Conservation (phyloP, 37 sponge, comb jelly and placozoan species). For the Cliona cf. orientalis region DNA sequence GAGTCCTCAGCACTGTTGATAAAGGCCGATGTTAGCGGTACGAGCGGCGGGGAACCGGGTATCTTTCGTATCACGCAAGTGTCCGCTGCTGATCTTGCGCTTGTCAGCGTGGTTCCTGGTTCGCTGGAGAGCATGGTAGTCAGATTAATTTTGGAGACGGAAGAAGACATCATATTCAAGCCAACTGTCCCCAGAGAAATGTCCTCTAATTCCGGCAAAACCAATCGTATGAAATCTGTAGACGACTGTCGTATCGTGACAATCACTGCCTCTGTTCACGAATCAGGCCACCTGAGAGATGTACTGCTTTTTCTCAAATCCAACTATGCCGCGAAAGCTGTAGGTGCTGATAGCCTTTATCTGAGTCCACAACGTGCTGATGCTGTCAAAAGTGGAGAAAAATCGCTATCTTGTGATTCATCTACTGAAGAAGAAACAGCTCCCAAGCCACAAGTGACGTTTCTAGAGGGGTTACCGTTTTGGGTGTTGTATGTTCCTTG, state of each 20-base stretch:
- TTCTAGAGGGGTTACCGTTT: conserved; percentile 66
- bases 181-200: neutral
- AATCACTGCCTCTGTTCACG: conserved; percentile 51
- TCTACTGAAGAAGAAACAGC: neutral
- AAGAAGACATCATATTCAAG: neutral
- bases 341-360: neutral
- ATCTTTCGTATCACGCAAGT: conserved; percentile 32
- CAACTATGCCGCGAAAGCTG: neutral
- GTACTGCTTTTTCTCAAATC: conserved; percentile 45
- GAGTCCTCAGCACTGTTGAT: conserved; percentile 54
- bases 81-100: conserved; percentile 45
- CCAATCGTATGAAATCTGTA: neutral
- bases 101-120: conserved; percentile 50
- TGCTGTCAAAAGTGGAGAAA: neutral
- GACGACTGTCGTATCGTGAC: conserved; percentile 37
- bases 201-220: neutral
- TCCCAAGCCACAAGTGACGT: conserved; percentile 5
- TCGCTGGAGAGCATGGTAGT: conserved; percentile 59
- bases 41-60: conserved; percentile 25
- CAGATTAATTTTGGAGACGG: conserved; percentile 57
- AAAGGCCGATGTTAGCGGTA: conserved; percentile 2
- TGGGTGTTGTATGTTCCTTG: conserved; percentile 83
- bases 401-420: neutral
- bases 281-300: conserved; percentile 68
- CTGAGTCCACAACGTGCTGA: neutral